Evolutionary conservation across 2,888 invertebrate species (phyloP), one percentile per base, ranked within the genome.

Genomic region (Chrysolina oricalcia): DNA sequence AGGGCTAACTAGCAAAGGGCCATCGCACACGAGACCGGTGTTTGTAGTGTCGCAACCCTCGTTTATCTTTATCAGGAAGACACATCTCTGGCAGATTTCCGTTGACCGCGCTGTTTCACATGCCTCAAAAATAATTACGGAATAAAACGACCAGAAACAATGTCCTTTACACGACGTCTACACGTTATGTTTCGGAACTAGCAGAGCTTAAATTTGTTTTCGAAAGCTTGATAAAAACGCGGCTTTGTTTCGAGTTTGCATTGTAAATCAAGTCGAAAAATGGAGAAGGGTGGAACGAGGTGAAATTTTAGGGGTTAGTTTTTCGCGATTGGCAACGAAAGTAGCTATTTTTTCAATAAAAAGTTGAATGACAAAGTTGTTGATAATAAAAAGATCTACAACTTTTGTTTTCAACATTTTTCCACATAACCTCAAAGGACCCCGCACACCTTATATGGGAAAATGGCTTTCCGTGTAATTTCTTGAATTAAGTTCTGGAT

Each of bases 1-100:
- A 66, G 69, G 15, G 62, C 71, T 69, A 73, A 75, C 70, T 70
- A 65, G 67, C 79, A 81, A 80, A 79, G 76, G 74, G 27, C 75
- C 75, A 70, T 77, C 79, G 79, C 81, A 79, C 83, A 83, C 84
- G 83, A 84, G 76, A 80, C 83, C 83, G 82, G 79, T 85, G 85
- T 84, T 85, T 85, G 84, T 84, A 84, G 78, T 83, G 84, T 83
- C 68, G 41, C 83, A 84, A 85, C 84, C 84, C 84, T 75, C 66
- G 59, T 59, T 59, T 59, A 53, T 72, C 65, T 70, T 77, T 83
- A 83, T 83, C 83, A 56, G 70, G 70, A 74, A 70, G 75, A 80
- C 76, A 79, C 82, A 85, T 85, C 85, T 79, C 78, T 72, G 68
- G 76, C 73, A 77, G 70, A 78, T 81, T 81, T 83, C 84, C 82